Conservation (phyloP, 23 tunicate species). For the Trididemnum miniatum region DNA sequence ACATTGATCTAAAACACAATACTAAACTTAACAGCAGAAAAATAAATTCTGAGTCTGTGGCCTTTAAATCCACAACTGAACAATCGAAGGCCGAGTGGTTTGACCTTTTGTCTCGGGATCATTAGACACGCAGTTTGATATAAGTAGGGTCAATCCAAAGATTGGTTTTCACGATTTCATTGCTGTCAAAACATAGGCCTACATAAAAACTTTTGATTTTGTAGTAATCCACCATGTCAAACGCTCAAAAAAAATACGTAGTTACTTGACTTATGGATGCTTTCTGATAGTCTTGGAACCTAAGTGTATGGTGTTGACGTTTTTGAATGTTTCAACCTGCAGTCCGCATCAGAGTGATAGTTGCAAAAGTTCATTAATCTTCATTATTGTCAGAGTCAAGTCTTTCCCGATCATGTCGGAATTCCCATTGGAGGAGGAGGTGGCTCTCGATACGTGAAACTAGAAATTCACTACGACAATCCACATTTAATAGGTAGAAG, state of each 20-base stretch:
- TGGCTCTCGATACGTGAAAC: neutral
- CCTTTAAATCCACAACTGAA: neutral
- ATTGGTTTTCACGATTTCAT: neutral
- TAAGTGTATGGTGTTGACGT: neutral
- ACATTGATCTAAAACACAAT: too few species aligned
- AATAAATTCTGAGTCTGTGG: neutral
- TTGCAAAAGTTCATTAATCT: neutral
- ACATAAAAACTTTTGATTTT: too few species aligned
- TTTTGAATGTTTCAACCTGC: neutral
- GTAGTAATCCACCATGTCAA: too few species aligned
- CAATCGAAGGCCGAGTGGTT: too few species aligned
- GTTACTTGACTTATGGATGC: too few species aligned
- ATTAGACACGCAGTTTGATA: too few species aligned
- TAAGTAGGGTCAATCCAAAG: too few species aligned
- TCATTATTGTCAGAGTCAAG: neutral
- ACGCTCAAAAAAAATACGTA: too few species aligned
- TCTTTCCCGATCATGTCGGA: conserved; percentile 2
- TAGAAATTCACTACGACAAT: conserved; percentile 11
- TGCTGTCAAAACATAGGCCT: too few species aligned
- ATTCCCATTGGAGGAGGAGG: neutral
- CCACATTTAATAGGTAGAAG: neutral
- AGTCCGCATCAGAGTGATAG: neutral
- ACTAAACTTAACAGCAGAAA: too few species aligned
- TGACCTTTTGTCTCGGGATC: too few species aligned
- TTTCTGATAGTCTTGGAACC: too few species aligned